Percentiles rank a stretch among this genome's conserved stretches.
Evolutionary conservation across 2,113 vertebrate species (phyloP).

Genomic region (Callocephalon fimbriatum): DNA sequence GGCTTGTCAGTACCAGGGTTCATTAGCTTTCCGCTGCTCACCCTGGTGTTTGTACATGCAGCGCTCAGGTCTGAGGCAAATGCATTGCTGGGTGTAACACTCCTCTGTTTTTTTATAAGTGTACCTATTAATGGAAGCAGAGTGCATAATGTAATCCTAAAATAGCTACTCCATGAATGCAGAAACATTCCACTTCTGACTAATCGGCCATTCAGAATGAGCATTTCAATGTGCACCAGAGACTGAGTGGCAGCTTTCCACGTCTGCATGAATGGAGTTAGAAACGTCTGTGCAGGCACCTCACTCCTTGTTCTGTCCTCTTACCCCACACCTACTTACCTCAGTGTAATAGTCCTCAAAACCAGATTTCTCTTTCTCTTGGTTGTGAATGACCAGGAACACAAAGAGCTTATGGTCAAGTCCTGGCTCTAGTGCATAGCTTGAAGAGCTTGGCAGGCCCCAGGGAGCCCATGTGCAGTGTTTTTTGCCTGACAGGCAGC

Average conservation of each 20-base stretch:
- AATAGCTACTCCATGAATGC: conserved; percentile 62
- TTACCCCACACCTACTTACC: background rate
- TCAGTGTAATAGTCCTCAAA: background rate
- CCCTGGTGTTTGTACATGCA: background rate
- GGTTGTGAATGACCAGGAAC: conserved; percentile 15
- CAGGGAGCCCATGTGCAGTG: background rate
- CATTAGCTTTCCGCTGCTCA: background rate
- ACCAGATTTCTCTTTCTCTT: conserved; percentile 4
- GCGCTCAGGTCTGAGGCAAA: background rate
- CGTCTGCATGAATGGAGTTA: background rate
- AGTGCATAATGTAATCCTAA: conserved; percentile 54
- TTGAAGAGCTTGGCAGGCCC: conserved; percentile 1
- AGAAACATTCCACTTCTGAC: conserved; percentile 52
- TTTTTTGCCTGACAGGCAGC: background rate
- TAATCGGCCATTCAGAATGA: conserved; percentile 59
- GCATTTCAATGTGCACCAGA: conserved; percentile 49
- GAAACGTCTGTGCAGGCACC: background rate
- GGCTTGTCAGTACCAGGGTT: background rate
- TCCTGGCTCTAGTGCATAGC: background rate
- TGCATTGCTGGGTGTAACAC: background rate
- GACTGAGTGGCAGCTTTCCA: background rate
- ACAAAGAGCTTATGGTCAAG: conserved; percentile 22
- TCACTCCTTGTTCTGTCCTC: background rate
- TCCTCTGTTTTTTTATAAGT: background rate
- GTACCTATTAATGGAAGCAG: conserved; percentile 63